Percentiles rank a stretch among this genome's conserved stretches.
Conservation (phyloP, 2,113 vertebrate genomes). For the Lampris incognitus region DNA sequence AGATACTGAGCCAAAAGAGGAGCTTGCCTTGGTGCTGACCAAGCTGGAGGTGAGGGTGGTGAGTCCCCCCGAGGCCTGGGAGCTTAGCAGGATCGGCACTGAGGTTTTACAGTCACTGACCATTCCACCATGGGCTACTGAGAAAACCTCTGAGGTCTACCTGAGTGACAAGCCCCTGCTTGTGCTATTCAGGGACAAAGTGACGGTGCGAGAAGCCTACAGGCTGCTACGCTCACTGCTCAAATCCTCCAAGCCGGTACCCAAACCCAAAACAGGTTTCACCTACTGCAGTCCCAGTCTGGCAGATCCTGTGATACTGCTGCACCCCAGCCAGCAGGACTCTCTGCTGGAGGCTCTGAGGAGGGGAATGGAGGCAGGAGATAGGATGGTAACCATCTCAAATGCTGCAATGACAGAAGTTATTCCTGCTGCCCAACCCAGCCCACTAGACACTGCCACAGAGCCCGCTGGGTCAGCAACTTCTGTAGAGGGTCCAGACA, state of each 20-base stretch:
- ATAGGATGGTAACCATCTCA: conserved; percentile 10
- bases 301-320: not conserved
- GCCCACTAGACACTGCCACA: not conserved
- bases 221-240: conserved; percentile 57
- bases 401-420: not conserved
- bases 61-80: conserved; percentile 28
- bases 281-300: not conserved
- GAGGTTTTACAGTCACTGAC: conserved; percentile 46
- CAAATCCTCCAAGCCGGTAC: conserved; percentile 33
- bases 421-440: not conserved
- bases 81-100: conserved; percentile 13
- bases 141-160: conserved; percentile 11
- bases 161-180: conserved; percentile 46
- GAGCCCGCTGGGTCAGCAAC: not conserved
- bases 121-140: conserved; percentile 52
- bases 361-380: conserved; percentile 24
- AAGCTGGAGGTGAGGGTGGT: conserved; percentile 60
- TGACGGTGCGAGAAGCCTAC: conserved; percentile 49
- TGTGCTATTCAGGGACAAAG: conserved; percentile 39
- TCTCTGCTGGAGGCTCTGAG: conserved; percentile 53
- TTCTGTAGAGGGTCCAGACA: not conserved
- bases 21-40: conserved; percentile 49
- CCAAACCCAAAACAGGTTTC: conserved; percentile 52
- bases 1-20: conserved; percentile 35
- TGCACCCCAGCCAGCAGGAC: not conserved